Percentiles rank a stretch among this genome's conserved stretches.
phyloP scores from a whole-genome alignment of 2,113 vertebrate genomes.

The Tautogolabrus adspersus region DNA sequence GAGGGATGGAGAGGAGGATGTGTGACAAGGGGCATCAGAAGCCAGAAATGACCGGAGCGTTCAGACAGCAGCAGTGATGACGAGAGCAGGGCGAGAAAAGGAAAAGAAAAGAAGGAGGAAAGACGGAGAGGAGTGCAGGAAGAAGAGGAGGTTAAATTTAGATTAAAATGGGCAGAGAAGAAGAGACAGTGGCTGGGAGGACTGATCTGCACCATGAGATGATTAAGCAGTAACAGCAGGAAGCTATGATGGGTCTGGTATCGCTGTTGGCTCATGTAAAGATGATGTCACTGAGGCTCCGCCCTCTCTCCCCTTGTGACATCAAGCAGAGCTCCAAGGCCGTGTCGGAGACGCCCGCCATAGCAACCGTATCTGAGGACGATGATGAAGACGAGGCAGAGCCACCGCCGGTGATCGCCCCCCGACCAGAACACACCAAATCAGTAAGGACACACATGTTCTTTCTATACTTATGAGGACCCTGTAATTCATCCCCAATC shows the following conservation, averaged over 20 bases:
- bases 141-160: background rate
- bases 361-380: slow-evolving; percentile 92
- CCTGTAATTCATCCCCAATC: background rate
- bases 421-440: slow-evolving; percentile 96
- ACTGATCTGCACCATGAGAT: background rate
- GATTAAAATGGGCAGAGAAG: background rate
- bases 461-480: background rate
- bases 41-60: slow-evolving; percentile 27
- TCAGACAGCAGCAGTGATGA: slow-evolving; percentile 33
- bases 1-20: slow-evolving; percentile 33
- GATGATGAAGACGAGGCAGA: slow-evolving; percentile 91
- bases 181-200: slow-evolving; percentile 12
- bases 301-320: slow-evolving; percentile 47
- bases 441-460: slow-evolving; percentile 86
- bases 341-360: slow-evolving; percentile 91
- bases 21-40: slow-evolving; percentile 33
- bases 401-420: slow-evolving; percentile 93
- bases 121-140: slow-evolving; percentile 3
- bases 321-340: slow-evolving; percentile 88
- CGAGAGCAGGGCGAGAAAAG: slow-evolving; percentile 12
- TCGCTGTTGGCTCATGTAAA: slow-evolving; percentile 52
- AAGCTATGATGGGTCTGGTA: slow-evolving; percentile 60
- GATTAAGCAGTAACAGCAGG: slow-evolving; percentile 22
- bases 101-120: background rate
- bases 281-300: slow-evolving; percentile 58